Evolutionary conservation across 2,888 invertebrate genomes (phyloP).

Genomic region (Lithophane semibrunnea): DNA sequence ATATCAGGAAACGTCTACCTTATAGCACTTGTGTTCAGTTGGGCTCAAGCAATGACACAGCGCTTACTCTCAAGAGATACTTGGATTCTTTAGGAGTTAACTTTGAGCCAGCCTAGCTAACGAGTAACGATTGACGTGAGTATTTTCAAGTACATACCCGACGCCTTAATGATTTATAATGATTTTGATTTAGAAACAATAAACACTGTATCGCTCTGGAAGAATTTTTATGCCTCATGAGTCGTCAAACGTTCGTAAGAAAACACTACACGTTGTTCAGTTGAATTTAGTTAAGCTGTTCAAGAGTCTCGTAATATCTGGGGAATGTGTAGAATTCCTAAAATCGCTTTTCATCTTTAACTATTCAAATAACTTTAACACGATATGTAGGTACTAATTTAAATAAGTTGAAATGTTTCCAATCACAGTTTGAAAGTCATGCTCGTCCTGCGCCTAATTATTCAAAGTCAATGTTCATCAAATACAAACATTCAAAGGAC

Average conservation of each 20-base stretch:
- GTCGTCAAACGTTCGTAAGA: constrained; percentile 21
- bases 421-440: constrained; percentile 65
- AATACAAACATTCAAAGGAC: constrained; percentile 76
- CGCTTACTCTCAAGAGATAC: constrained; percentile 87
- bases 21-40: constrained; percentile 75
- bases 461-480: constrained; percentile 71
- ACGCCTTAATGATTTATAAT: constrained; percentile 76
- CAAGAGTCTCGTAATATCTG: background rate
- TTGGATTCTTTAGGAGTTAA: constrained; percentile 87
- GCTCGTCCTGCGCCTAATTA: constrained; percentile 67
- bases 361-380: constrained; percentile 14
- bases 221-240: constrained; percentile 40
- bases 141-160: constrained; percentile 80
- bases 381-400: constrained; percentile 58
- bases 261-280: constrained; percentile 26
- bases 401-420: constrained; percentile 66
- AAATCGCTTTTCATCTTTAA: constrained; percentile 2
- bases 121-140: constrained; percentile 87
- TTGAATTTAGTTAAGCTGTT: constrained; percentile 12
- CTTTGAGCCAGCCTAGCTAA: constrained; percentile 83
- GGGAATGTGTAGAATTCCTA: background rate
- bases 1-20: constrained; percentile 51
- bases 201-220: constrained; percentile 62
- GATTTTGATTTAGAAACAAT: constrained; percentile 71
- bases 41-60: constrained; percentile 86